Evolutionary conservation across 2,797 vertebrate species (phyloP).

Genomic region (Carduelis carduelis): DNA sequence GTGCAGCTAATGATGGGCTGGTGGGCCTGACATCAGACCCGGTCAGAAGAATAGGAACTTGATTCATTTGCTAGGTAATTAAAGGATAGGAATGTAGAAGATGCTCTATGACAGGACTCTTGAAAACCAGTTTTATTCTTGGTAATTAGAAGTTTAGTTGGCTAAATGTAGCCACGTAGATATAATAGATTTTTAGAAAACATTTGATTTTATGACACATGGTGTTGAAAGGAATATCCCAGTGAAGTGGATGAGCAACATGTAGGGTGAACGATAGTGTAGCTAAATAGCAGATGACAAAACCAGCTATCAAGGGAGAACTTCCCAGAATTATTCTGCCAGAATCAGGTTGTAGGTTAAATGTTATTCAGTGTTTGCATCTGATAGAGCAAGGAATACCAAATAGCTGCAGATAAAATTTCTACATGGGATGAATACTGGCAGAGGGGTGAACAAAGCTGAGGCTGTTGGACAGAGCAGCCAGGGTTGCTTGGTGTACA

Average conservation of each 20-base stretch:
- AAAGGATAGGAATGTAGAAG: conserved; percentile 5
- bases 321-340: not conserved
- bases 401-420: not conserved
- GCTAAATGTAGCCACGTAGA: not conserved
- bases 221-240: not conserved
- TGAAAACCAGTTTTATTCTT: conserved; percentile 12
- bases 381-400: not conserved
- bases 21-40: conserved; percentile 34
- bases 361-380: not conserved
- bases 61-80: conserved; percentile 31
- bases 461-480: not conserved
- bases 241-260: not conserved
- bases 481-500: not conserved
- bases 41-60: not conserved
- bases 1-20: conserved; percentile 27
- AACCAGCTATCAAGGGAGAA: not conserved
- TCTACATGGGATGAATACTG: not conserved
- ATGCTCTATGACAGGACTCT: not conserved
- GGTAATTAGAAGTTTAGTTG: conserved; percentile 45
- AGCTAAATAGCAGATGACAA: not conserved
- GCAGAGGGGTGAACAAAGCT: not conserved
- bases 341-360: not conserved
- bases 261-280: fast-evolving
- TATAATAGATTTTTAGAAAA: conserved; percentile 2
- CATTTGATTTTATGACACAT: not conserved